A percentile compares a stretch with the other conserved stretches of the same genome.
Conservation (phyloP, 1,140 invertebrate genomes). For the Trigoniulus corallinus region DNA sequence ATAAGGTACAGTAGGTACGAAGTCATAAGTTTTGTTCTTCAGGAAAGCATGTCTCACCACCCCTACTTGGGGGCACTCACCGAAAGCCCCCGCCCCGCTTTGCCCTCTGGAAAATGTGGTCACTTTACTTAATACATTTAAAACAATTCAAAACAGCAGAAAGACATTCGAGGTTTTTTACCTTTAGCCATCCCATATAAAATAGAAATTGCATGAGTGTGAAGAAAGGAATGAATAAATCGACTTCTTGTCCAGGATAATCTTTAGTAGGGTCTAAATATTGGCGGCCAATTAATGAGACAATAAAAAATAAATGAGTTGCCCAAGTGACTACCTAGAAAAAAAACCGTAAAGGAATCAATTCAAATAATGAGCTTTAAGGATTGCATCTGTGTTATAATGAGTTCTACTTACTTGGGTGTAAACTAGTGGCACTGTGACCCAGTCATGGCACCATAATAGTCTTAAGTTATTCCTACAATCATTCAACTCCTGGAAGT, state of each 20-base stretch:
- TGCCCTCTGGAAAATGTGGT: too few relatives aligned
- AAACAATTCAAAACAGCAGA: background rate
- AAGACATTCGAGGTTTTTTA: slow-evolving; percentile 5
- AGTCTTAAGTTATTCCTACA: slow-evolving; percentile 24
- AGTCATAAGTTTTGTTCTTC: too few relatives aligned
- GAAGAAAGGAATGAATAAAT: slow-evolving; percentile 21
- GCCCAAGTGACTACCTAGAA: slow-evolving; percentile 27
- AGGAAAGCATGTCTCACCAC: too few relatives aligned
- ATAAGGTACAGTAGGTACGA: too few relatives aligned
- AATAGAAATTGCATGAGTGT: slow-evolving; percentile 33
- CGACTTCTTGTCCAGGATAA: slow-evolving; percentile 17
- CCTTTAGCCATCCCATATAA: slow-evolving; percentile 35
- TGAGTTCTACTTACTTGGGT: slow-evolving; percentile 24
- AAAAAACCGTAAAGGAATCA: background rate
- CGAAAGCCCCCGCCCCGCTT: too few relatives aligned
- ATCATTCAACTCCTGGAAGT: slow-evolving; percentile 20
- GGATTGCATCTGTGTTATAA: background rate
- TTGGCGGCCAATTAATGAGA: slow-evolving; percentile 22
- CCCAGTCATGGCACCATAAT: slow-evolving; percentile 30
- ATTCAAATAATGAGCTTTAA: background rate
- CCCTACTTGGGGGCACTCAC: too few relatives aligned
- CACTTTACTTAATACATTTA: background rate
- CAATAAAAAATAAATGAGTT: slow-evolving; percentile 31
- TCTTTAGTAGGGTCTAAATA: slow-evolving; percentile 20
- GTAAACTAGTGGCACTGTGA: slow-evolving; percentile 30